Base-by-base conservation (phyloP, 1,140 invertebrate genomes). In the Argopecten irradians region DNA sequence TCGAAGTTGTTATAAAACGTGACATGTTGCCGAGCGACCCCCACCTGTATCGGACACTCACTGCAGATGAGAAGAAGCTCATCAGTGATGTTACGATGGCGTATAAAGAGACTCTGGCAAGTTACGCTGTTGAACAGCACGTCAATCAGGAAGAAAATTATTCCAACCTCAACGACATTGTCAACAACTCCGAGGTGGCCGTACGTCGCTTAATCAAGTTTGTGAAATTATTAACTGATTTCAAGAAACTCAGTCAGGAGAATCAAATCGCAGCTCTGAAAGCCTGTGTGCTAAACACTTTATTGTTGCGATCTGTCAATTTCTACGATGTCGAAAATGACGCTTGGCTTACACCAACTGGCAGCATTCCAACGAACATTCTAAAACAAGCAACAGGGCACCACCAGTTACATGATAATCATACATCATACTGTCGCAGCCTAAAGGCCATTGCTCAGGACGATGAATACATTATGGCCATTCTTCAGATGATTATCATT, bases 401-500 rank as follows among this genome's bases (percentile, higher is more conserved):
- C 84, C 89, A 91, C 34, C 89, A 94, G n/a, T 89, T 95, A 1
- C 94, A 95, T 83, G 93, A 95, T 87, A 89, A 92, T 83, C 95
- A 95, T 88, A 93, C 93, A 14, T 91, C 91, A 33, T 95, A 94
- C 85, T 95, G 95, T 89, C 89, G 91, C 14, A 90, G 89, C 9
- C 86, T 95, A 13, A 95, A 95, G 87, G 87, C 90, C 28, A 88
- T 95, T 32, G 92, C 94, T 32, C 88, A 92, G 11, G 92, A 95
- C 82, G 93, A 95, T 87, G 89, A 88, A 19, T 91, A 86, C 93
- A 97, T 99, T 41, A 98, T 99, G 94, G 96, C 98, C 13, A 97
- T 99, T 88, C 96, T 99, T 92, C 97, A 97, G 94, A 98, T 98
- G 84, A 98, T 99, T 91, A 96, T 98, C 82, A 95, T 99, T 11